These are phyloP conservation scores for Eucera pruinosa DNA, from an alignment of 2,888 invertebrate species.

Conservation along the genomic window DNA sequence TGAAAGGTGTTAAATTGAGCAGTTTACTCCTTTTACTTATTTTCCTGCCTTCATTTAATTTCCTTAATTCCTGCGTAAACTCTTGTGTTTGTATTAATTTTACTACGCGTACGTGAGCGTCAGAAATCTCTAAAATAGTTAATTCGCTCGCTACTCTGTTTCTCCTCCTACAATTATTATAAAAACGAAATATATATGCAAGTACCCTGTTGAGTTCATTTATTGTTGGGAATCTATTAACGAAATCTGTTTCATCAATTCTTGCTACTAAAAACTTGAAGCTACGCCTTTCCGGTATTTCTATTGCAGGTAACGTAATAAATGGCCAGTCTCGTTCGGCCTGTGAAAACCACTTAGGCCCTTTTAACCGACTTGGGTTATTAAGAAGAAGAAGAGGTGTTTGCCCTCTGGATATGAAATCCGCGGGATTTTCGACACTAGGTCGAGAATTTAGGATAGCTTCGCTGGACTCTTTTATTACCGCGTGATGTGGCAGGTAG, in stretches of 20 bases:
- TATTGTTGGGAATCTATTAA: constrained; percentile 1
- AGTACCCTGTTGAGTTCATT: neutral
- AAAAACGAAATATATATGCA: too few species aligned
- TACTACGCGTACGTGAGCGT: neutral
- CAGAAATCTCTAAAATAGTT: neutral
- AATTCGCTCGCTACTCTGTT: neutral
- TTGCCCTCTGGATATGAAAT: too few species aligned
- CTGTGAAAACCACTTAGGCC: neutral
- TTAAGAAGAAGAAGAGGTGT: too few species aligned
- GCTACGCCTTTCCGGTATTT: neutral
- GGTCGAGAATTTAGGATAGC: too few species aligned
- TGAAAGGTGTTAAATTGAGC: neutral
- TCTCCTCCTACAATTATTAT: neutral
- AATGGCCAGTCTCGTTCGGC: neutral
- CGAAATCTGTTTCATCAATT: neutral
- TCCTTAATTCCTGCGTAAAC: too few species aligned
- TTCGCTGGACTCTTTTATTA: too few species aligned
- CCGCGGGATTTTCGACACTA: too few species aligned
- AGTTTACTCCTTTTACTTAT: too few species aligned
- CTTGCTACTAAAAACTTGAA: neutral
- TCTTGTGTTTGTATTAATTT: neutral
- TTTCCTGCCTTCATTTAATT: neutral
- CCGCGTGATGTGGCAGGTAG: too few species aligned
- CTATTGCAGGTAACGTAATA: neutral
- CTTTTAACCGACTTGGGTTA: neutral